Evolutionary conservation across 2,888 invertebrate genomes (phyloP).

Genomic region (Desoria tigrina): DNA sequence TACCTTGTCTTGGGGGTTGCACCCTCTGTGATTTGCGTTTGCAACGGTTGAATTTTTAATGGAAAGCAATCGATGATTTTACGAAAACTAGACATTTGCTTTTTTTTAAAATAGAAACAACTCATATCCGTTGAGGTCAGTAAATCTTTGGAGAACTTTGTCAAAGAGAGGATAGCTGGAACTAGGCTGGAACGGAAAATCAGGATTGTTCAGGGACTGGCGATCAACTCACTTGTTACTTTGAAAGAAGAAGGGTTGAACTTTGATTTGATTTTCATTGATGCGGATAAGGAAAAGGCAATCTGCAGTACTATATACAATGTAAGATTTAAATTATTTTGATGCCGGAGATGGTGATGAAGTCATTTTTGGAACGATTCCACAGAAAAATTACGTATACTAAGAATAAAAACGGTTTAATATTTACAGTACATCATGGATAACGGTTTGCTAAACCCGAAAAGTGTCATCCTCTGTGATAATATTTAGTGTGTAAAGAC

Average conservation of each 20-base stretch:
- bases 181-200: conserved; percentile 42
- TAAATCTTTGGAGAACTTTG: conserved; percentile 32
- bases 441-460: conserved; percentile 32
- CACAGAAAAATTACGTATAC: no score
- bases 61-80: conserved; percentile 45
- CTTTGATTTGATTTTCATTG: conserved; percentile 50
- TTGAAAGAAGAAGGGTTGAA: conserved; percentile 39
- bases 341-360: no score
- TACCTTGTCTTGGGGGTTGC: no score
- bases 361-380: no score
- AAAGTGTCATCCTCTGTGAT: conserved; percentile 43
- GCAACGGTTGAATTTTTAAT: background rate
- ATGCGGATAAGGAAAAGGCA: conserved; percentile 48
- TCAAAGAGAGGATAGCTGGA: conserved; percentile 34
- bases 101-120: no score
- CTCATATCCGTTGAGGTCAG: conserved; percentile 43
- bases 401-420: background rate
- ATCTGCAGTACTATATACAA: conserved; percentile 50
- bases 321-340: conserved; percentile 27
- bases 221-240: conserved; percentile 34
- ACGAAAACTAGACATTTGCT: no score
- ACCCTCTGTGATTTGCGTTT: no score
- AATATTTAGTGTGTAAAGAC: conserved; percentile 42
- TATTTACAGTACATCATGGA: conserved; percentile 48
- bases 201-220: conserved; percentile 40